Percentiles rank a stretch among this genome's conserved stretches.
phyloP scores from a whole-genome alignment of 1,140 invertebrate genomes.

The Euschistus heros region DNA sequence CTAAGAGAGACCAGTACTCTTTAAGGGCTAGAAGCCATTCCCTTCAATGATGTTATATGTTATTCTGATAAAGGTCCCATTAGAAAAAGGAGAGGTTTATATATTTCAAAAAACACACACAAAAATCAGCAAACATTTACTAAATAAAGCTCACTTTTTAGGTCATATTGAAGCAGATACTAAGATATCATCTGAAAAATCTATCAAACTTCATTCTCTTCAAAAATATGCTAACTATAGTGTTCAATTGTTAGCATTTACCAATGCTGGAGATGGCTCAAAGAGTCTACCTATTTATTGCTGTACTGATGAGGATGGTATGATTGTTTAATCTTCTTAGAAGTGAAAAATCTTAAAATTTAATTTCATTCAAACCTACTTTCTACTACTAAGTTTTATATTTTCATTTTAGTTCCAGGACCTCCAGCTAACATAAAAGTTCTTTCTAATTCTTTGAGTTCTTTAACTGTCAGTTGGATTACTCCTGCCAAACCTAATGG shows the following conservation, averaged over 20 bases:
- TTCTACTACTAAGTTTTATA: not conserved
- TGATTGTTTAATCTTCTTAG: conserved; percentile 6
- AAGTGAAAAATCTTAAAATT: not conserved
- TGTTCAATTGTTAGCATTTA: conserved; percentile 47
- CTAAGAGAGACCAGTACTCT: too few relatives aligned
- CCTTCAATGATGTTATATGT: too few relatives aligned
- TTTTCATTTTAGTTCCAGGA: conserved; percentile 36
- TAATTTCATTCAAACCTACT: not conserved
- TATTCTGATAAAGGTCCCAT: too few relatives aligned
- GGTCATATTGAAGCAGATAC: conserved; percentile 31
- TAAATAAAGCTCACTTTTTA: conserved; percentile 9
- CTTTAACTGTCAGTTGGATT: conserved; percentile 39
- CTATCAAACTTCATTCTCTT: conserved; percentile 32
- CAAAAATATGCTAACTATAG: conserved; percentile 46
- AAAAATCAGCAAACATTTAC: too few relatives aligned
- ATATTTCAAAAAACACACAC: too few relatives aligned
- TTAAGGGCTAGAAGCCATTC: too few relatives aligned
- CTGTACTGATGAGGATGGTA: conserved; percentile 39
- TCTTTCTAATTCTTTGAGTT: conserved; percentile 35
- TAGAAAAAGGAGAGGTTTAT: too few relatives aligned
- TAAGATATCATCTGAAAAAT: conserved; percentile 25
- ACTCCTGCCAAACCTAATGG: conserved; percentile 42
- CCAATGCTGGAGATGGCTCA: conserved; percentile 44
- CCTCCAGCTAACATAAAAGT: conserved; percentile 40
- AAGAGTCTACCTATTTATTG: conserved; percentile 41